Base-by-base conservation (phyloP, 1,140 invertebrate species). In the Laodelphax striatellus region DNA sequence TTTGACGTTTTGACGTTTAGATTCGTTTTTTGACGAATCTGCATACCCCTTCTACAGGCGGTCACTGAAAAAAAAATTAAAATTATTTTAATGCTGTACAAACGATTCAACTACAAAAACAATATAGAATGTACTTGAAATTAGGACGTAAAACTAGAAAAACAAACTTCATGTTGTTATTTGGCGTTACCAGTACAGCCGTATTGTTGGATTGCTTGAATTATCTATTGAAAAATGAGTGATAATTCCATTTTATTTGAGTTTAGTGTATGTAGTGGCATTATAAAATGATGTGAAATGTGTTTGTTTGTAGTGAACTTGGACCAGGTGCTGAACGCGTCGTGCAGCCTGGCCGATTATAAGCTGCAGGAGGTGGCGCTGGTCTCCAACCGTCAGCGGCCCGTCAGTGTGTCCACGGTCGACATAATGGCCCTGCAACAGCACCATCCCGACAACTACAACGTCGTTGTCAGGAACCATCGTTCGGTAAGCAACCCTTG, bases 351-450 rank as follows among this genome's bases (percentile, higher is more conserved):
- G 34, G 79, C 78, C 42, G 84, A 86, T 64, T 84, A 84, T 65
- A 78, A 80, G 60, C 75, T 85, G 16, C 82, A 83, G 58, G 83
- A 86, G 70, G 77, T 86, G 16, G 78, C 79, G 34, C 69, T 85
- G 17, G 82, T 82, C 17, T 72, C 77, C 1, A 80, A 77, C 56
- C 76, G 79, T 53, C 73, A 70, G 14, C 70, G 72, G 21, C 69
- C 70, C 13, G 66, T 80, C 9, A 38, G 34, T 9, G 73, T 84
- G 52, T 82, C 81, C 17, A 76, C 80, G 2, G 77, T 80, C 59
- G 82, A 85, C 68, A 83, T 85, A 65, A 79, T 84, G 74, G 78
- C 77, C 0, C 69, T 83, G 8, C 72, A 76, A 38, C 72, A 76
- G 16, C 74, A 79, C 57, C 75, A 70, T 17, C 77, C 76, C 56